phyloP scores from a whole-genome alignment of 2,888 invertebrate genomes.

The Odontocerum albicorne region DNA sequence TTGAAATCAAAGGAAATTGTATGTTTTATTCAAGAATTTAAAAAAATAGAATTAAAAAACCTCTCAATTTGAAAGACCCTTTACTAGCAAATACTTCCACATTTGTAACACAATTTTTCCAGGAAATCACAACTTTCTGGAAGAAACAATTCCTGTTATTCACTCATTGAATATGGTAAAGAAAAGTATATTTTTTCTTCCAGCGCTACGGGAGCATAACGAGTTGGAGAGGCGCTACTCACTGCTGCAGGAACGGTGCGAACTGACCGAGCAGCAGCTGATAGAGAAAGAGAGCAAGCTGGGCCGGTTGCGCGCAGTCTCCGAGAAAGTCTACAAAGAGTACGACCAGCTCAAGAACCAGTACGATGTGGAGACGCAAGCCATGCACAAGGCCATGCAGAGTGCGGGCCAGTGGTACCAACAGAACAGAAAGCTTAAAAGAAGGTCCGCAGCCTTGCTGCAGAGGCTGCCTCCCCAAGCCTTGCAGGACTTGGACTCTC shows the following conservation, averaged over 20 bases:
- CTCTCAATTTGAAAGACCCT: no score
- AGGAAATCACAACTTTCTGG: no score
- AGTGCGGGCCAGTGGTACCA: conserved; percentile 76
- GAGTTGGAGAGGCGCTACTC: conserved; percentile 65
- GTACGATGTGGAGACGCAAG: conserved; percentile 72
- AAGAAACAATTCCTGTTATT: no score
- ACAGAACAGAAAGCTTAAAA: conserved; percentile 71
- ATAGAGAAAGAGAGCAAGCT: conserved; percentile 66
- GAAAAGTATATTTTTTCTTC: conserved; percentile 34
- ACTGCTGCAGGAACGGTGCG: conserved; percentile 61
- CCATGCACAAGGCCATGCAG: conserved; percentile 72
- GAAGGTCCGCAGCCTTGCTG: conserved; percentile 65
- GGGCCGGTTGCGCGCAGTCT: conserved; percentile 61
- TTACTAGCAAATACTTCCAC: no score
- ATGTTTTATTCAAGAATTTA: no score
- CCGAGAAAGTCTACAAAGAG: conserved; percentile 71
- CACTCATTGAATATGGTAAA: no score
- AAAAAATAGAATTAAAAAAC: no score
- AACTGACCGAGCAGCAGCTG: conserved; percentile 60
- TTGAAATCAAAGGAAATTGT: no score
- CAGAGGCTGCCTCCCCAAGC: conserved; percentile 62
- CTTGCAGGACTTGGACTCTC: conserved; percentile 52
- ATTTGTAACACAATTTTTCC: no score
- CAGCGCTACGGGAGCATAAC: conserved; percentile 62
- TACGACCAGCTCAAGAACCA: conserved; percentile 74